These are phyloP conservation scores for pig (Sus scrofa) DNA, from an alignment of 2,113 vertebrate species.

Conservation along the genomic window T2T-Sscrofa CM000830.6:22531001-22531500, in stretches of 20 bases:
- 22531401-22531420: conserved; percentile 43
- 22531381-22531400: conserved; percentile 1
- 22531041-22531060: not conserved
- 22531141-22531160: conserved; percentile 43
- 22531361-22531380: conserved; percentile 13
- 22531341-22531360: not conserved
- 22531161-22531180: conserved; percentile 28
- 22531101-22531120: not conserved
- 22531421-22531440: not conserved
- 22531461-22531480: conserved; percentile 32
- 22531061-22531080: not conserved
- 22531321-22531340: conserved; percentile 41
- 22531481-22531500: conserved; percentile 35
- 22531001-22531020: conserved; percentile 7
- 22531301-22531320: conserved; percentile 30
- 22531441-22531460: not conserved
- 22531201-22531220: not conserved
- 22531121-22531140: not conserved
- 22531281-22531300: conserved; percentile 16
- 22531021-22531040: conserved; percentile 13
- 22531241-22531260: not conserved
- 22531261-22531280: not conserved
- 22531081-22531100: not conserved
- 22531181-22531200: conserved; percentile 50
- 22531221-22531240: not conserved